Conservation (phyloP, 1,140 invertebrate species). For the Oncopodura yosiiana region DNA sequence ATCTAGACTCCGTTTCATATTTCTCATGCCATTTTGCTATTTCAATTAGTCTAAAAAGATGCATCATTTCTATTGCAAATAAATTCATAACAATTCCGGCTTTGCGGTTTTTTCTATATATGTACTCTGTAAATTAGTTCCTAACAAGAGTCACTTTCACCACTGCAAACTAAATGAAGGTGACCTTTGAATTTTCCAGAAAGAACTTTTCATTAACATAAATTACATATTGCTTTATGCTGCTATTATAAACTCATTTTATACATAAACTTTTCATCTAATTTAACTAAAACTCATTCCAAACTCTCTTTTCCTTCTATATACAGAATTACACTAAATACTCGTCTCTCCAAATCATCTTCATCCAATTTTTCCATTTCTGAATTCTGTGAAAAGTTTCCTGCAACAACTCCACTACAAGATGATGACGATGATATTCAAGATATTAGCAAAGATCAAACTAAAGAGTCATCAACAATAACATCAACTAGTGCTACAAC, state of each 20-base stretch:
- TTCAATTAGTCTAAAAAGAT: neutral
- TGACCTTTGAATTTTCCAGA: too few relatives aligned
- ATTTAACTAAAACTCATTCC: too few relatives aligned
- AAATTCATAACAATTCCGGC: neutral
- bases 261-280: too few relatives aligned
- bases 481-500: neutral
- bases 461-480: neutral
- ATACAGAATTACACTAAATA: conserved; percentile 33
- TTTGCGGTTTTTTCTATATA: too few relatives aligned
- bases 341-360: conserved; percentile 28
- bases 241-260: too few relatives aligned
- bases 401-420: neutral
- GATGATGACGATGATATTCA: conserved; percentile 5
- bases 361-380: conserved; percentile 35
- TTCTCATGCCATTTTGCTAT: neutral
- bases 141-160: too few relatives aligned
- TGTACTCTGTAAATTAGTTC: too few relatives aligned
- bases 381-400: conserved; percentile 34
- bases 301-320: too few relatives aligned
- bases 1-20: neutral
- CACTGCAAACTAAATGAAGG: too few relatives aligned
- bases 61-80: neutral
- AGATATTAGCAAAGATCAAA: neutral
- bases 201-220: too few relatives aligned
- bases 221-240: too few relatives aligned